phyloP scores from a whole-genome alignment of 2,113 vertebrate species.

The Caretta caretta region DNA sequence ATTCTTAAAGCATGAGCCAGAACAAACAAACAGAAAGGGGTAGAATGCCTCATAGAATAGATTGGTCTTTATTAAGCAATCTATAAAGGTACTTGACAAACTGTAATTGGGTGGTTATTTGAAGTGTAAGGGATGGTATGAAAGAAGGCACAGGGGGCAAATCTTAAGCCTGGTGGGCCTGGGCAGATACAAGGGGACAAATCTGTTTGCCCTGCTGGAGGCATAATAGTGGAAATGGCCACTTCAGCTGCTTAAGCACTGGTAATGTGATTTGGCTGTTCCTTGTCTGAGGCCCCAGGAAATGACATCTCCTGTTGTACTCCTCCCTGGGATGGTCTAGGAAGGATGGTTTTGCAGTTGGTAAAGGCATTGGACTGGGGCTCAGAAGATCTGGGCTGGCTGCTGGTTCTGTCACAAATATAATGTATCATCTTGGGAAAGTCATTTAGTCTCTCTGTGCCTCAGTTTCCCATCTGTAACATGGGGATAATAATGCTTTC shows the following conservation, averaged over 20 bases:
- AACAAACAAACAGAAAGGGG: not conserved
- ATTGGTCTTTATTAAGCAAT: not conserved
- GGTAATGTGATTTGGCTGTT: not conserved
- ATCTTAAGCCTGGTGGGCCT: not conserved
- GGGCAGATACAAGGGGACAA: not conserved
- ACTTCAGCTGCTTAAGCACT: not conserved
- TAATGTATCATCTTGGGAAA: not conserved
- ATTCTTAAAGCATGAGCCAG: not conserved
- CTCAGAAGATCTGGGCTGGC: rapidly evolving
- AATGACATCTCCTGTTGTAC: not conserved
- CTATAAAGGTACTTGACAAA: not conserved
- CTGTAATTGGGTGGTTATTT: rapidly evolving
- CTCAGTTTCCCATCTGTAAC: not conserved
- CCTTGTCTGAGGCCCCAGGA: rapidly evolving
- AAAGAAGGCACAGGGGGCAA: not conserved
- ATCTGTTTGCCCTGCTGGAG: not conserved
- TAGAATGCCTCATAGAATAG: not conserved
- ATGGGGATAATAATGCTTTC: not conserved
- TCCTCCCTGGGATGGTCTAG: not conserved
- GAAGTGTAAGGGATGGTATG: not conserved
- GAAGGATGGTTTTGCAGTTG: not conserved
- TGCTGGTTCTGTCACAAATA: not conserved
- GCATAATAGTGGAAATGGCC: not conserved
- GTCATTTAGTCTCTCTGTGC: not conserved
- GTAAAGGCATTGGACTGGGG: not conserved